Evolutionary conservation across 2,888 invertebrate genomes (phyloP), one percentile per base, ranked within the genome.

Genomic region (Athrips mouffetella): DNA sequence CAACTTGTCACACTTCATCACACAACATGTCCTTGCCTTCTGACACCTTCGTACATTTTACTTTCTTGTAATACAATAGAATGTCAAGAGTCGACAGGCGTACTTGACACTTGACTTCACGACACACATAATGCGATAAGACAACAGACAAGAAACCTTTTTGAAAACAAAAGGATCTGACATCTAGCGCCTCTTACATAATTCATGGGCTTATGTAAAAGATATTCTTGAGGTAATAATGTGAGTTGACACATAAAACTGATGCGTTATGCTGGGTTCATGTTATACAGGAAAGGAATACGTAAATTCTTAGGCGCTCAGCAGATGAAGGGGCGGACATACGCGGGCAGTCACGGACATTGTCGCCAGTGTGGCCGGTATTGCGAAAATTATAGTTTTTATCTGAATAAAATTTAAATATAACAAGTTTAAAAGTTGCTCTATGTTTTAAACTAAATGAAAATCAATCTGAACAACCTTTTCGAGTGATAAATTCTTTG

Each of bases 71-170:
- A 53, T 30, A 58, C 55, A 52, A 58, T 56, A 48, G 51, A 42
- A 33, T 40, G 44, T 50, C 47, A 41, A 16, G 51, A 54, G 51
- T 60, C 55, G 53, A 52, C 53, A 51, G 49, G 52, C 52, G 51
- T 57, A 47, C 59, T 55, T 47, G 11, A 46, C 49, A 47, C 59
- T 55, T 47, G 11, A 46, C 49, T 49, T 48, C 54, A 52, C 51
- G 53, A 48, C 40, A 39, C 35, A 39, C 39, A 23, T 39, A 39
- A 39, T 39, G 23, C 11, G 39, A 2, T 11, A 6, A 5, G 37
- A 21, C 39, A 39, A 39, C 39, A 39, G 3, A 39, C 21, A 21
- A 57, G 18, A 53, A 47, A 48, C 50, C 45, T 54, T 50, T 53
- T 51, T 50, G 48, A 50, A 52, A 51, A 50, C 53, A 50, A 55